Evolutionary conservation across 2,797 vertebrate genomes (phyloP).

Genomic region (Simalia tracyae): DNA sequence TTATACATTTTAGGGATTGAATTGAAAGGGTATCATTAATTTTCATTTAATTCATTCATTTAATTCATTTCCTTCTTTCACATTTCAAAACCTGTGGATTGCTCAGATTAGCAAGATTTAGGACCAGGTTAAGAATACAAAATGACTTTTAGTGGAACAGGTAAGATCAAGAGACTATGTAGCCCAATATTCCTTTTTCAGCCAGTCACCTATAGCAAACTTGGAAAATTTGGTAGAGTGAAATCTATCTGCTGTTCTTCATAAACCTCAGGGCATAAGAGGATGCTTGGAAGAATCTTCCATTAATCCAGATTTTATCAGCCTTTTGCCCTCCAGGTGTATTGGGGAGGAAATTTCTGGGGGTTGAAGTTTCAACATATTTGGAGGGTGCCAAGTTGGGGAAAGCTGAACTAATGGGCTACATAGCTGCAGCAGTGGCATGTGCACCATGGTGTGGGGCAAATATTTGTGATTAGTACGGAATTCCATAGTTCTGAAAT

Average conservation of each 20-base stretch:
- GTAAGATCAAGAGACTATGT: background rate
- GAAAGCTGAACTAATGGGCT: background rate
- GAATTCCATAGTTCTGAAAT: background rate
- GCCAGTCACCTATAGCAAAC: background rate
- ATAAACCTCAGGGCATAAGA: background rate
- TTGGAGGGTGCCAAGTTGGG: background rate
- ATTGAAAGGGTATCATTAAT: background rate
- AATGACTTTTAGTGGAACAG: background rate
- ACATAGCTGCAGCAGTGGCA: background rate
- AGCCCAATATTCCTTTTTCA: background rate
- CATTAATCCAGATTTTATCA: background rate
- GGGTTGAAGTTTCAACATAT: background rate
- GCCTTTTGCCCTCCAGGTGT: background rate
- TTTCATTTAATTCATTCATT: background rate
- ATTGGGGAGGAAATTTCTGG: background rate
- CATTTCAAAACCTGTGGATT: background rate
- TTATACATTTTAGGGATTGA: background rate
- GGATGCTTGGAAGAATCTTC: background rate
- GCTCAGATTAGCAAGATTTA: background rate
- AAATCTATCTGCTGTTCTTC: background rate
- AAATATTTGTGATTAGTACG: background rate
- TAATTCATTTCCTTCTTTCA: background rate
- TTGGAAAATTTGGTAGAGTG: background rate
- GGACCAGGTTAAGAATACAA: background rate
- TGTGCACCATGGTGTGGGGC: background rate